Evolutionary conservation across 2,888 invertebrate genomes (phyloP).

Genomic region (Epirrita christyi): DNA sequence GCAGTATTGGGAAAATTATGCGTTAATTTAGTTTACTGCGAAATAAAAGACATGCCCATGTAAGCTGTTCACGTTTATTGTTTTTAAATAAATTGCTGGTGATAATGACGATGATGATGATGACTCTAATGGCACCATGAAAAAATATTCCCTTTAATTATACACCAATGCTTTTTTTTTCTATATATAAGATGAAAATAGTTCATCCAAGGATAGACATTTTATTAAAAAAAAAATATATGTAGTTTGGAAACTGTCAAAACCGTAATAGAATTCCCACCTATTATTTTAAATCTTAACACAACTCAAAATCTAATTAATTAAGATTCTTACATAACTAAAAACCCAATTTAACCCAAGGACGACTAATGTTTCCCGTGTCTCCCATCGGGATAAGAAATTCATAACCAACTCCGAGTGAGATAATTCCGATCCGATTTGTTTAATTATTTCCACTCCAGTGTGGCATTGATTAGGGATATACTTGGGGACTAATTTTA

Average conservation of each 20-base stretch:
- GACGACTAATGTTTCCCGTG: conserved; percentile 33
- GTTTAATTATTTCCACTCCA: conserved; percentile 32
- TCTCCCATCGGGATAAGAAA: conserved; percentile 37
- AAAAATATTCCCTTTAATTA: too few relatives aligned
- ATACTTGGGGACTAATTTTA: conserved; percentile 23
- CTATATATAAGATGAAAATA: too few relatives aligned
- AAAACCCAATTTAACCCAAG: conserved; percentile 30
- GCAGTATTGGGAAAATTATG: conserved; percentile 12
- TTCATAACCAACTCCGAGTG: conserved; percentile 38
- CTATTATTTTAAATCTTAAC: neutral
- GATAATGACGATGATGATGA: too few relatives aligned
- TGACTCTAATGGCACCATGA: too few relatives aligned
- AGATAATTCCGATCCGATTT: conserved; percentile 40
- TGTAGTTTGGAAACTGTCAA: too few relatives aligned
- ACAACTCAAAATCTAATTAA: conserved; percentile 21
- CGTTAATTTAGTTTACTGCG: conserved; percentile 9
- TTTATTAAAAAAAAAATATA: too few relatives aligned
- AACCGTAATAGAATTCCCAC: too few relatives aligned
- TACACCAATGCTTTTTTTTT: too few relatives aligned
- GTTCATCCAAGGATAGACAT: too few relatives aligned
- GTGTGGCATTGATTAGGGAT: conserved; percentile 20
- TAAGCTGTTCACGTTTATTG: neutral
- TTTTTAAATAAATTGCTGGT: too few relatives aligned
- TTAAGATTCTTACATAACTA: conserved; percentile 25
- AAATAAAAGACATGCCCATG: neutral